Evolutionary conservation across 1,140 invertebrate species (phyloP).

Genomic region (Bombus vancouverensis): DNA sequence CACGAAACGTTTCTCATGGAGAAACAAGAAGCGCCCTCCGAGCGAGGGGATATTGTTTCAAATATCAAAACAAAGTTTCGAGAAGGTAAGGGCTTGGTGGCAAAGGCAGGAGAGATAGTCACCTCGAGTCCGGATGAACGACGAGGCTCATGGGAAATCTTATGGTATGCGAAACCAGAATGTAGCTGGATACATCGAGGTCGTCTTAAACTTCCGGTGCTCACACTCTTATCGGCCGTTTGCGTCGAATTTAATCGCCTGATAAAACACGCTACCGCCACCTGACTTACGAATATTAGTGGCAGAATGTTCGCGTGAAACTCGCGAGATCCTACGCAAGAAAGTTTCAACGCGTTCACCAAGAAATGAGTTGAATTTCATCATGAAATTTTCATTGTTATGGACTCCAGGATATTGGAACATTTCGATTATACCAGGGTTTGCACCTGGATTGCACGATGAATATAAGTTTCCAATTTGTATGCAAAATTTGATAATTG

Average conservation of each 20-base stretch:
- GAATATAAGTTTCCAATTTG: not conserved
- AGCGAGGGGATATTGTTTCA: constrained; percentile 4
- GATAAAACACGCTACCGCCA: constrained; percentile 24
- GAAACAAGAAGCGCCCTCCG: not conserved
- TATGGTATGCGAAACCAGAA: constrained; percentile 67
- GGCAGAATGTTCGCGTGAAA: not conserved
- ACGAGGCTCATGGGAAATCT: constrained; percentile 81
- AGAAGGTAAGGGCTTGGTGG: not conserved
- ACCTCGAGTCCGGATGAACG: constrained; percentile 71
- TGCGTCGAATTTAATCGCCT: constrained; percentile 57
- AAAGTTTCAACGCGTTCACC: not conserved
- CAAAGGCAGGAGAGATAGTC: constrained; percentile 45
- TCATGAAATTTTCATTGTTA: not conserved
- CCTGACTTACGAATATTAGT: constrained; percentile 25
- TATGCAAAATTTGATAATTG: not conserved
- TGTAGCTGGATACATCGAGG: not conserved
- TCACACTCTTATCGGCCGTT: constrained; percentile 52
- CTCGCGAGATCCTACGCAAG: not conserved
- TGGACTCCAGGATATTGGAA: not conserved
- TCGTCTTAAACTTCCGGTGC: constrained; percentile 49
- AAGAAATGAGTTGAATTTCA: not conserved
- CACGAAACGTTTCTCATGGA: not conserved
- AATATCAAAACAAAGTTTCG: constrained; percentile 60
- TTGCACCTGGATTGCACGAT: not conserved
- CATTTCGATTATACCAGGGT: too few species aligned